Base-by-base conservation (phyloP, 1,140 invertebrate genomes). In the Lepidurus couesii region DNA sequence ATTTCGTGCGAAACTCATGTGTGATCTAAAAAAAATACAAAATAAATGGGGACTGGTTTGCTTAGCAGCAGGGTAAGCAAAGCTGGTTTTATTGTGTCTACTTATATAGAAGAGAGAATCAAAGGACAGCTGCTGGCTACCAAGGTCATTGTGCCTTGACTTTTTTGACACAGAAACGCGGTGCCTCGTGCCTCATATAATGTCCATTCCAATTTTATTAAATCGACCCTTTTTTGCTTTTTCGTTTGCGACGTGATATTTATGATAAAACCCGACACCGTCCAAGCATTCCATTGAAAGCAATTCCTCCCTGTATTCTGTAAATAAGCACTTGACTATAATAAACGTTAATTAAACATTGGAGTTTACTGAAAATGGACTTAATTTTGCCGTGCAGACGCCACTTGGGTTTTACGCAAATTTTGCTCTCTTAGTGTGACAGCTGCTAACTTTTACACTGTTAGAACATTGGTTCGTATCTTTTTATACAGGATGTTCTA, bases 1-100 rank as follows among this genome's bases (percentile, higher is more conserved):
- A 34, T 34, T 3, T 34, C 34, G 3, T 4, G 34, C 3, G 34
- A 34, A 84, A 80, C 78, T 79, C 74, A 26, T 24, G 74, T 53
- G n/a, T 10, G 9, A 9, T 24, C 7, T 75, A 24, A 26, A 7
- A 24, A 10, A 75, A 26, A 16, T n/a, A 75, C 16, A 65, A 21
- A 65, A 16, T 65, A 21, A 21, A 21, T 16, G 8, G 16, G 53
- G 21, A 13, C 6, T n/a, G 13, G 7, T 65, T 65, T 65, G 16
- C 16, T 65, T n/a, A 7, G 8, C 53, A 3, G 53, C 53, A 65
- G 13, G 53, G 53, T 21, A 21, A n/a, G 13, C 53, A 21, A 65
- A 13, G 7, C 16, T 21, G 53, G 21, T 16, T 65, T 13, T 7
- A 65, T 65, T 65, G 21, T 65, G 16, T 65, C 53, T 9, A 65